Evolutionary conservation across 2,888 invertebrate genomes (phyloP).

Genomic region (Drosophila histrio): DNA sequence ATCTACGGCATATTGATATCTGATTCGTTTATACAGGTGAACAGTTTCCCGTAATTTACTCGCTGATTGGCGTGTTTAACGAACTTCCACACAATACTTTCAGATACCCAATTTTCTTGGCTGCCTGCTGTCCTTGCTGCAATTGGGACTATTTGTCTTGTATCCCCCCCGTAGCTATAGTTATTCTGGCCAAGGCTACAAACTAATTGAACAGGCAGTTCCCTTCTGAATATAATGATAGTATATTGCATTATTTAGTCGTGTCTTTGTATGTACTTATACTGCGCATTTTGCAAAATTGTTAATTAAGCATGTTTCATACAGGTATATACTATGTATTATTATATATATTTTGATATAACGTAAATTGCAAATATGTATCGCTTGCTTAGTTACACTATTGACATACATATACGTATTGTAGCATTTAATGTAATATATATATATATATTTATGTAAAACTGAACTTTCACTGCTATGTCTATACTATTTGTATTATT

Average conservation of each 20-base stretch:
- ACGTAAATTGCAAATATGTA: constrained; percentile 20
- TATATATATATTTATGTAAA: constrained; percentile 20
- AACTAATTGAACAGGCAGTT: constrained; percentile 81
- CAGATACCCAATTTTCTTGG: constrained; percentile 93
- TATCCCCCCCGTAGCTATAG: constrained; percentile 86
- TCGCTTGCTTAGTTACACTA: constrained; percentile 62
- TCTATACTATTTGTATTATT: background rate
- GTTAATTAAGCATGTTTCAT: constrained; percentile 48
- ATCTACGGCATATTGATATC: constrained; percentile 91
- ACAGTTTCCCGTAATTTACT: constrained; percentile 20
- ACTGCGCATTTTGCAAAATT: constrained; percentile 49
- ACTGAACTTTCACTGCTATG: constrained; percentile 6
- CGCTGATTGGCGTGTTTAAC: background rate
- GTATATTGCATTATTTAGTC: constrained; percentile 16
- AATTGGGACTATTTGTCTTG: constrained; percentile 88
- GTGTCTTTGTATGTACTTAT: constrained; percentile 55
- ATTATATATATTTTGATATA: constrained; percentile 61
- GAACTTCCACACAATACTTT: constrained; percentile 18
- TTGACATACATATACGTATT: constrained; percentile 43
- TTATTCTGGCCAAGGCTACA: constrained; percentile 82
- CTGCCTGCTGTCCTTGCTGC: constrained; percentile 89
- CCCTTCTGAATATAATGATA: constrained; percentile 54
- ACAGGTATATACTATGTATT: constrained; percentile 52
- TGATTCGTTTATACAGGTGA: constrained; percentile 92
- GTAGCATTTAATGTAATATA: constrained; percentile 44